Evolutionary conservation across 2,888 invertebrate species (phyloP).

Genomic region (Autographa gamma): DNA sequence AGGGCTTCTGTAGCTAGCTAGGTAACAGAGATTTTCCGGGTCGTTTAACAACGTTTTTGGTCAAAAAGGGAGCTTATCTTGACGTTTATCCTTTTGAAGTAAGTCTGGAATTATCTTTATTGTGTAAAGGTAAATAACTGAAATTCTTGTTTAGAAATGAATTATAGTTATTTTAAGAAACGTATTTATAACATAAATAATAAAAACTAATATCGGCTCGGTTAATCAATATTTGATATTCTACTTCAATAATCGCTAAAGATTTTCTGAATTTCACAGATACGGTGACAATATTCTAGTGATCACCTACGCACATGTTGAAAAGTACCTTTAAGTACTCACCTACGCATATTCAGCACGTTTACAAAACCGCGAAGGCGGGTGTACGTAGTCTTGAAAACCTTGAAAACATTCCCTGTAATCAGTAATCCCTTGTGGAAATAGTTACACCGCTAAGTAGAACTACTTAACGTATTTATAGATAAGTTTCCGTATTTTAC

Average conservation of each 20-base stretch:
- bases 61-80: constrained; percentile 54
- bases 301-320: no score
- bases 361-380: no score
- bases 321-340: no score
- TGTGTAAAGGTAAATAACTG: constrained; percentile 15
- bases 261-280: no score
- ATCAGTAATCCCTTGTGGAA: background rate
- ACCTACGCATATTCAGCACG: no score
- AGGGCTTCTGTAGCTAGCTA: constrained; percentile 62
- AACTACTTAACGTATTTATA: background rate
- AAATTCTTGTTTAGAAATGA: background rate
- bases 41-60: constrained; percentile 60
- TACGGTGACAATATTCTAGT: no score
- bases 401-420: background rate
- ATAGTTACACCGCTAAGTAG: background rate
- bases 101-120: constrained; percentile 29
- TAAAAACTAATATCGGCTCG: no score
- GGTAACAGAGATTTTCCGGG: constrained; percentile 66
- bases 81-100: constrained; percentile 40
- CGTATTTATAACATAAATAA: background rate
- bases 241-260: no score
- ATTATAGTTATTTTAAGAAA: background rate
- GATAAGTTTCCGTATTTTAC: constrained; percentile 48
- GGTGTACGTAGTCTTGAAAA: background rate
- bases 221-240: no score